Evolutionary conservation across 2,888 invertebrate genomes (phyloP).

Genomic region (Philhelius pedissequus): DNA sequence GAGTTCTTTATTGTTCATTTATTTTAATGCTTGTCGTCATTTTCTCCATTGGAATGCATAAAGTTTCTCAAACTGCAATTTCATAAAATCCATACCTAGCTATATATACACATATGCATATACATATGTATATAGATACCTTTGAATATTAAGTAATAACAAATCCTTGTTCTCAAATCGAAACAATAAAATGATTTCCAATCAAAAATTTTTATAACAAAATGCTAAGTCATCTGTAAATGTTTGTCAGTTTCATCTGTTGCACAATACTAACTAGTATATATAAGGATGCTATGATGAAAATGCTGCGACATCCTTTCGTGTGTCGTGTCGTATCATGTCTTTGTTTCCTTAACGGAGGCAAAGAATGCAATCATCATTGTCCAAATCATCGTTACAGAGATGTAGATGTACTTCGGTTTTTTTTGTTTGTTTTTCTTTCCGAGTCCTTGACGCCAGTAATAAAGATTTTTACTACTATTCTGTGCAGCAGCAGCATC

Average conservation of each 20-base stretch:
- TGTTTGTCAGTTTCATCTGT: conserved; percentile 66
- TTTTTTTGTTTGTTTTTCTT: not conserved
- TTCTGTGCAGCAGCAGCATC: not conserved
- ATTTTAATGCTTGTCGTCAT: conserved; percentile 53
- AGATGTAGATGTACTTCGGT: conserved; percentile 16
- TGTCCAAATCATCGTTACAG: conserved; percentile 61
- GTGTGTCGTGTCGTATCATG: no score
- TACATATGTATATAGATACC: not conserved
- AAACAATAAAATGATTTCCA: conserved; percentile 76
- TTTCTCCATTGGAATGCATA: conserved; percentile 43
- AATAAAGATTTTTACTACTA: conserved; percentile 61
- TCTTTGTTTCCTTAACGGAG: conserved; percentile 33
- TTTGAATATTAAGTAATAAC: conserved; percentile 66
- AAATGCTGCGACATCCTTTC: not conserved
- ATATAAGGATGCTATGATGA: not conserved
- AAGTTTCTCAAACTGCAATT: conserved; percentile 23
- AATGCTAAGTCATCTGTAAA: conserved; percentile 79
- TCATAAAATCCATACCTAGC: not conserved
- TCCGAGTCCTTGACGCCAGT: conserved; percentile 64
- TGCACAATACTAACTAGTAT: no score
- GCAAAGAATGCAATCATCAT: conserved; percentile 60
- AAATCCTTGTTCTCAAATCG: conserved; percentile 61
- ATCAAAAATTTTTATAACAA: conserved; percentile 77
- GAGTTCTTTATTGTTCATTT: conserved; percentile 53
- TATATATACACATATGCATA: not conserved